Conservation (phyloP, 2,888 invertebrate genomes). For the Macaria liturata region DNA sequence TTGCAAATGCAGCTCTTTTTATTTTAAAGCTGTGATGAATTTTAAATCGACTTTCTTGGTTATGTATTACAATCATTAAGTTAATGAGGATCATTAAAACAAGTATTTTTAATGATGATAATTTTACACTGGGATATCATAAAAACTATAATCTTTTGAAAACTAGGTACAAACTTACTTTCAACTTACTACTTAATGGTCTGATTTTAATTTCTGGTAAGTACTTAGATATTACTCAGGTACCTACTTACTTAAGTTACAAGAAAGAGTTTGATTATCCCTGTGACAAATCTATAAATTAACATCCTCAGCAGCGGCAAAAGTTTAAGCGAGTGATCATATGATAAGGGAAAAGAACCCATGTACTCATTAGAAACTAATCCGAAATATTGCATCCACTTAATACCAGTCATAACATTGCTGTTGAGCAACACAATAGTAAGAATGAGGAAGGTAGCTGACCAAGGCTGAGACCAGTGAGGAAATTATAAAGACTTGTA, state of each 20-base stretch:
- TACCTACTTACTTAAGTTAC: too few species aligned
- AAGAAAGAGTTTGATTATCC: too few species aligned
- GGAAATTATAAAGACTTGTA: conserved; percentile 12
- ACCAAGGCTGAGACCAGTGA: conserved; percentile 14
- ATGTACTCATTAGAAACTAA: background rate
- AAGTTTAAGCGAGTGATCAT: too few species aligned
- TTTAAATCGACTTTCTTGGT: conserved; percentile 18
- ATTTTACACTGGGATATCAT: too few species aligned
- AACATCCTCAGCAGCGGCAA: too few species aligned
- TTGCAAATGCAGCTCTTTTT: conserved; percentile 12
- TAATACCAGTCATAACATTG: background rate
- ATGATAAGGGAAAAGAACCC: too few species aligned
- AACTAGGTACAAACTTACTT: too few species aligned
- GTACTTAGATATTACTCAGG: too few species aligned
- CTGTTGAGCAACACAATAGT: conserved; percentile 15
- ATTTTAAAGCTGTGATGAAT: conserved; percentile 5
- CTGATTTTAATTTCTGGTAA: too few species aligned
- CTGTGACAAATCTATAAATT: too few species aligned
- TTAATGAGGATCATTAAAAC: conserved; percentile 6
- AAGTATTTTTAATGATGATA: background rate
- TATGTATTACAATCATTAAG: conserved; percentile 14
- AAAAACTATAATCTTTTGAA: too few species aligned
- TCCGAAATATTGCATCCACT: background rate
- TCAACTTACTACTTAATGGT: too few species aligned
- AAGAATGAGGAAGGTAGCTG: conserved; percentile 21